Conservation (phyloP, 2,888 invertebrate species). For the Ceraclea dissimilis region DNA sequence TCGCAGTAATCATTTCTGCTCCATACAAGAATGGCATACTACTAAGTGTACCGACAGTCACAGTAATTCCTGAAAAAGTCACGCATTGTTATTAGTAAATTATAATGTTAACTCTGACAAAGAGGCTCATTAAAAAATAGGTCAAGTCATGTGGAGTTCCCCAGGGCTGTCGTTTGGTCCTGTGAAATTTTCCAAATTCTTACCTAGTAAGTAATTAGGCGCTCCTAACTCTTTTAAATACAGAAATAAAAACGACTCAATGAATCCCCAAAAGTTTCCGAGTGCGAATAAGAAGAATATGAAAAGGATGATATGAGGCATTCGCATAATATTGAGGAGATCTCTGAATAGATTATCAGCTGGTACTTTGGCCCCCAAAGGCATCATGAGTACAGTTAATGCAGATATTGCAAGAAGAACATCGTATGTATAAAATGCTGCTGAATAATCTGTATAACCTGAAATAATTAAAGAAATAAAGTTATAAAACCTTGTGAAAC, state of each 20-base stretch:
- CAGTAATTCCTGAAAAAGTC: constrained; percentile 59
- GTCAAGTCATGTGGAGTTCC: neutral
- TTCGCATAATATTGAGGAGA: constrained; percentile 64
- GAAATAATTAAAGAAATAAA: constrained; percentile 32
- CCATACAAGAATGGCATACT: constrained; percentile 80
- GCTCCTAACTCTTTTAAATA: constrained; percentile 79
- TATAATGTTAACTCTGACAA: neutral
- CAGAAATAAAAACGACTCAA: constrained; percentile 81
- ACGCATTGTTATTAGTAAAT: too few species aligned
- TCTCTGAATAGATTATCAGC: constrained; percentile 72
- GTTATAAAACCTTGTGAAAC: too few species aligned
- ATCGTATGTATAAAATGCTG: constrained; percentile 82
- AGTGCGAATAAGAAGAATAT: constrained; percentile 73
- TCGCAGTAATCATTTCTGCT: constrained; percentile 73
- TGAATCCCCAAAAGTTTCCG: constrained; percentile 84
- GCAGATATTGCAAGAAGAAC: constrained; percentile 64
- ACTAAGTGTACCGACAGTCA: constrained; percentile 76
- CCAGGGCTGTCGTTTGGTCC: too few species aligned
- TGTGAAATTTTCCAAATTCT: constrained; percentile 30
- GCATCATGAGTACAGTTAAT: constrained; percentile 68
- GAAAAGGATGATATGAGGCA: constrained; percentile 73
- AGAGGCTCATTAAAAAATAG: neutral
- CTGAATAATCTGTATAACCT: constrained; percentile 77
- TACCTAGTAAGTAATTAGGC: constrained; percentile 73
- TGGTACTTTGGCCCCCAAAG: constrained; percentile 67